phyloP scores from a whole-genome alignment of 1,140 invertebrate species.

The Euborellia annulipes region DNA sequence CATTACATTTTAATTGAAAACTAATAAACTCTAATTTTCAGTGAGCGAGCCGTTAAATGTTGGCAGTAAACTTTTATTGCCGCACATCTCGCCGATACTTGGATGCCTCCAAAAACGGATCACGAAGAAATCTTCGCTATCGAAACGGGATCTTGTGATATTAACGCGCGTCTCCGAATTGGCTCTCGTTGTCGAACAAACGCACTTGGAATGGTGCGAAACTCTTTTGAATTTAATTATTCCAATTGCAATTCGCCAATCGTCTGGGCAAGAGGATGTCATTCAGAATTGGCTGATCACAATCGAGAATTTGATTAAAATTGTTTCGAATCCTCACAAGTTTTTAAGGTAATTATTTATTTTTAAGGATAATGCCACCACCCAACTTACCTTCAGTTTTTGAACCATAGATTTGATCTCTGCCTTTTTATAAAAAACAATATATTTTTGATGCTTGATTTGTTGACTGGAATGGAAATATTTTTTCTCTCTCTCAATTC shows the following conservation, averaged over 20 bases:
- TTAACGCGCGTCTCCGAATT: slow-evolving; percentile 61
- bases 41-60: slow-evolving; percentile 40
- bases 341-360: slow-evolving; percentile 37
- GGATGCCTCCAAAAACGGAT: slow-evolving; percentile 39
- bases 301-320: slow-evolving; percentile 52
- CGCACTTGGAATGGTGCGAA: slow-evolving; percentile 44
- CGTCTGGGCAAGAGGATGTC: slow-evolving; percentile 34
- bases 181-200: slow-evolving; percentile 18
- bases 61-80: slow-evolving; percentile 53
- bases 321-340: slow-evolving; percentile 40
- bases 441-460: too few relatives aligned
- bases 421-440: too few relatives aligned
- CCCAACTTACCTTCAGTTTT: too few relatives aligned
- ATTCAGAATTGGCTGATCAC: slow-evolving; percentile 49
- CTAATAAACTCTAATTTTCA: slow-evolving; percentile 17
- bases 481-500: too few relatives aligned
- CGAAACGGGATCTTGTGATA: slow-evolving; percentile 57
- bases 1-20: slow-evolving; percentile 18
- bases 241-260: slow-evolving; percentile 54
- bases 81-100: slow-evolving; percentile 55
- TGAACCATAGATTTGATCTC: too few relatives aligned
- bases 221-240: slow-evolving; percentile 50
- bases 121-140: too few relatives aligned
- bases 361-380: not conserved
- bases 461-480: too few relatives aligned